Evolutionary conservation across 2,113 vertebrate genomes (phyloP).

Genomic region (Balaenoptera acutorostrata): DNA sequence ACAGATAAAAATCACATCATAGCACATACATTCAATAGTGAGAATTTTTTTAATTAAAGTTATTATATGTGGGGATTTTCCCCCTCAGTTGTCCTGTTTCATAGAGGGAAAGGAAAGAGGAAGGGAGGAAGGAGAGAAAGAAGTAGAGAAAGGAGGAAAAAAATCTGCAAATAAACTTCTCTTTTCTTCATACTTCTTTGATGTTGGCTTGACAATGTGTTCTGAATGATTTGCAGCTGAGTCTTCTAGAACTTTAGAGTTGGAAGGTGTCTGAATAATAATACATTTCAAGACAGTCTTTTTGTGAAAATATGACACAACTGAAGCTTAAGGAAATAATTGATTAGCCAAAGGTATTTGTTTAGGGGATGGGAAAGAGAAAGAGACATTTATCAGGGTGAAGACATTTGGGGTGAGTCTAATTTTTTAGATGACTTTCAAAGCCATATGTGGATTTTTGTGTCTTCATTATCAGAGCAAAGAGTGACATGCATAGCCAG

Average conservation of each 20-base stretch:
- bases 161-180: background rate
- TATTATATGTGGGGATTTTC: background rate
- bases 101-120: accelerated
- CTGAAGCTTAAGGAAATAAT: background rate
- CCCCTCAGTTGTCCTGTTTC: background rate
- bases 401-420: background rate
- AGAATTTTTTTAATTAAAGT: background rate
- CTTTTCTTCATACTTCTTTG: background rate
- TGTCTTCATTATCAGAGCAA: background rate
- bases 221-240: background rate
- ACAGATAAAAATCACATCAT: background rate
- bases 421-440: background rate
- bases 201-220: background rate
- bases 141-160: background rate
- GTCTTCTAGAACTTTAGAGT: background rate
- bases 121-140: too few species aligned
- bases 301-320: background rate
- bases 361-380: background rate
- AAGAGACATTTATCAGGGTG: background rate
- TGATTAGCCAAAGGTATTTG: conserved; percentile 11
- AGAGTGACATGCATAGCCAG: background rate
- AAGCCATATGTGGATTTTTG: background rate
- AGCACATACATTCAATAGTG: background rate
- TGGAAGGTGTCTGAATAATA: background rate
- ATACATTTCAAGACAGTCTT: background rate